A percentile compares a stretch with the other conserved stretches of the same genome.
Conservation (phyloP, 2,888 invertebrate genomes). For the Cryptocephalus moraei region DNA sequence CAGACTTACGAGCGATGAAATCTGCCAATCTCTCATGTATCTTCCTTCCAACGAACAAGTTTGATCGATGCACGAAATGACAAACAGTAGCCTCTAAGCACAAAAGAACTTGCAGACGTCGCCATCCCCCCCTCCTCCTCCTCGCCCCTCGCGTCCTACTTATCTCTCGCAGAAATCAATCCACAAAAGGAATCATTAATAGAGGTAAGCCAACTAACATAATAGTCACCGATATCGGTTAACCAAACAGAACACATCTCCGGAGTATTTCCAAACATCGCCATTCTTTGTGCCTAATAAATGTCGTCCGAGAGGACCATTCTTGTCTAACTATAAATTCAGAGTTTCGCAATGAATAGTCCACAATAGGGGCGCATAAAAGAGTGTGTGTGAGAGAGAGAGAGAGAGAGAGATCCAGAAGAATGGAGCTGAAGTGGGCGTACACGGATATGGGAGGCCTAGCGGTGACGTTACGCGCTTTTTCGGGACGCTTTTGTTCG, state of each 20-base stretch:
- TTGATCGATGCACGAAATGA: no score
- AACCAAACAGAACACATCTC: conserved; percentile 15
- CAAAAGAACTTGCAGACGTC: no score
- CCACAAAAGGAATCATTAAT: conserved; percentile 1
- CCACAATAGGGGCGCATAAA: conserved; percentile 20
- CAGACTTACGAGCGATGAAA: no score
- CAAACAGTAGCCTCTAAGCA: no score
- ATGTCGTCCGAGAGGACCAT: conserved; percentile 24
- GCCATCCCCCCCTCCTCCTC: no score
- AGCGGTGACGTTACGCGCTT: background rate
- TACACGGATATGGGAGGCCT: conserved; percentile 15
- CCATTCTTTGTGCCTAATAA: conserved; percentile 28
- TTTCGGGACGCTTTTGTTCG: no score
- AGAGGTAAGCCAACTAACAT: conserved; percentile 3
- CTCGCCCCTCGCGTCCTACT: no score
- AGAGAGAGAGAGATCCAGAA: background rate
- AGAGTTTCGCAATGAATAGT: conserved; percentile 28
- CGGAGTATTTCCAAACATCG: conserved; percentile 27
- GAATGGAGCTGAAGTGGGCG: conserved; percentile 25
- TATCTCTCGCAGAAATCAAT: background rate
- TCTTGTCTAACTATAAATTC: conserved; percentile 25
- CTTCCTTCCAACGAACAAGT: no score
- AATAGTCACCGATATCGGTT: conserved; percentile 21
- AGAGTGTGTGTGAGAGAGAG: background rate
- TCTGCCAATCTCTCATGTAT: no score